Conservation (phyloP, 2,113 vertebrate genomes). For the Craseonycteris thonglongyai region DNA sequence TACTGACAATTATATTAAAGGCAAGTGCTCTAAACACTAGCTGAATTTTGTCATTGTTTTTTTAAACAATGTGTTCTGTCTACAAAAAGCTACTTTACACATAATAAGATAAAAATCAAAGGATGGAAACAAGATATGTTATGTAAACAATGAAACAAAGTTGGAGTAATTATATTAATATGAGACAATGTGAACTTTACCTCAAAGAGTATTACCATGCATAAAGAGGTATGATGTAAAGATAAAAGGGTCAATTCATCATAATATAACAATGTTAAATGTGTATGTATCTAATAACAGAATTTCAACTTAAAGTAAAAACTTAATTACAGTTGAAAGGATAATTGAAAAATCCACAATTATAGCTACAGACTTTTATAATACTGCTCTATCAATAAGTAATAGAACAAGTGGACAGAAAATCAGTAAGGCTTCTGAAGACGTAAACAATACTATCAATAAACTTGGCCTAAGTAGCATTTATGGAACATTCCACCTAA, state of each 20-base stretch:
- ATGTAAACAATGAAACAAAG: neutral
- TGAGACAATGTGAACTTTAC: neutral
- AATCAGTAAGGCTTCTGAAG: neutral
- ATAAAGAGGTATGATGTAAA: neutral
- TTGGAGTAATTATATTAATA: neutral
- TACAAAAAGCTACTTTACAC: neutral
- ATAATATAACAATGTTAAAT: neutral
- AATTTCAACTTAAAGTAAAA: neutral
- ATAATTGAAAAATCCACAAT: neutral
- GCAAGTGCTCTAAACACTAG: neutral
- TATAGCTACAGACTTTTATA: neutral
- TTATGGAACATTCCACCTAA: neutral
- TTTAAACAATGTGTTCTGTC: neutral
- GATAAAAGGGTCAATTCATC: neutral
- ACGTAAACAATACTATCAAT: neutral
- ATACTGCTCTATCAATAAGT: neutral
- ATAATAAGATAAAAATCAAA: neutral
- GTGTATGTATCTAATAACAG: neutral
- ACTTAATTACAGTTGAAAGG: neutral
- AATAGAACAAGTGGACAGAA: neutral
- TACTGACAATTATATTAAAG: neutral
- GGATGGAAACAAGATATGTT: neutral
- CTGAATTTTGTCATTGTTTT: neutral
- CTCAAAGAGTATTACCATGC: neutral
- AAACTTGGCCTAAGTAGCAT: neutral